phyloP scores from a whole-genome alignment of 2,888 invertebrate species.

The Drosophila sordidula region DNA sequence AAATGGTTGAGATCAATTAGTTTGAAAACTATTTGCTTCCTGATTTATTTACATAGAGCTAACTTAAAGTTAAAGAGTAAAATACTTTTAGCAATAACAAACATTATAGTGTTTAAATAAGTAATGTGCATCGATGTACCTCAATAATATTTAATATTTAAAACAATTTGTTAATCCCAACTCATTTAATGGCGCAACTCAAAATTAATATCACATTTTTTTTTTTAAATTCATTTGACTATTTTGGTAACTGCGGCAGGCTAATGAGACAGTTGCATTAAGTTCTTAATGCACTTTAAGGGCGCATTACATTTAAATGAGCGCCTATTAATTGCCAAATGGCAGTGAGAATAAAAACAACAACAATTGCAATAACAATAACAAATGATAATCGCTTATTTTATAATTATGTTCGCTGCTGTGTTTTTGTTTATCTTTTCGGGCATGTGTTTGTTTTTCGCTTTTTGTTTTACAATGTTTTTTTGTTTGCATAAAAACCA shows the following conservation, averaged over 20 bases:
- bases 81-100: not conserved
- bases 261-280: constrained; percentile 18
- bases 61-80: too few relatives aligned
- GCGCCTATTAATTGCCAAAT: constrained; percentile 40
- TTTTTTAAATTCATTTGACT: not conserved
- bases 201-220: not conserved
- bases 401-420: constrained; percentile 12
- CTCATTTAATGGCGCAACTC: not conserved
- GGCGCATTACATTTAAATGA: constrained; percentile 33
- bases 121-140: not conserved
- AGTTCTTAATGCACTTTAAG: constrained; percentile 23
- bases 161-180: not conserved
- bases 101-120: not conserved
- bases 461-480: constrained; percentile 4
- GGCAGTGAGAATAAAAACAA: constrained; percentile 3
- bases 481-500: constrained; percentile 3
- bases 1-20: too few relatives aligned
- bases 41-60: too few relatives aligned
- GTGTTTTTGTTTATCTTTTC: constrained; percentile 4
- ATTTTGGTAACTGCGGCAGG: constrained; percentile 3
- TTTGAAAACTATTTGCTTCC: too few relatives aligned
- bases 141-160: not conserved
- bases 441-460: constrained; percentile 14
- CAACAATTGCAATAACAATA: constrained; percentile 5
- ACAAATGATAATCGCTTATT: constrained; percentile 28